Evolutionary conservation across 2,888 invertebrate genomes (phyloP), one percentile per base, ranked within the genome.

Genomic region (Drosophila ustulata): DNA sequence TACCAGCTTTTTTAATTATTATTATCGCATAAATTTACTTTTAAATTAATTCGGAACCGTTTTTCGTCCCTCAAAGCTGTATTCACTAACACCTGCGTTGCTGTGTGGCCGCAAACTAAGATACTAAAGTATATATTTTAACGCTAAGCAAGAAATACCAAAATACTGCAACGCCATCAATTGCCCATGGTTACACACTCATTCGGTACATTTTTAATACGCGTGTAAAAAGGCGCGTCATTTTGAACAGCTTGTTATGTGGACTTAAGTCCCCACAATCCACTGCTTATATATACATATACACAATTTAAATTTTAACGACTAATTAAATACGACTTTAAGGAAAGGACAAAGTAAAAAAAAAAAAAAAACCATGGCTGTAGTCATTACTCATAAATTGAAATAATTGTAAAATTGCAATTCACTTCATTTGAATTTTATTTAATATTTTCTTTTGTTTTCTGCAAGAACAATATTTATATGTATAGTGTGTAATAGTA

Each of bases 381-480:
- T 8, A 32, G 32, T 32, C 32, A 32, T 9, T 8, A 32, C 8
- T 9, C 7, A 8, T 9, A 32, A 8, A 9, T 32, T 1, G 30
- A 32, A 32, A 32, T 32, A 32, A 8, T 32, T 8, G 37, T 37
- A n/a, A 37, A 6, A 11, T 39, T 4, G 7, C 3, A 51, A 37
- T 32, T 25, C 45, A 34, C 34, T 45, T 34, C 45, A 56, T 11
- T 56, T 56, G 32, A 71, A 66, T 62, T 71, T 71, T 66, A 57
- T 71, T 74, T 71, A 46, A 58, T 68, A 32, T 46, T 58, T 66
- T 66, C 71, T n/a, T 37, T 37, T 64, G 18, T 69, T 86, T 74
- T 72, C 66, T 78, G 77, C 86, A 88, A 88, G 82, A 88, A 82
- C 88, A 88, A 85, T 88, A 69, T 69, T 71, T 55, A 73, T 69